Evolutionary conservation across 2,888 invertebrate genomes (phyloP).

Genomic region (Xestia c-nigrum): DNA sequence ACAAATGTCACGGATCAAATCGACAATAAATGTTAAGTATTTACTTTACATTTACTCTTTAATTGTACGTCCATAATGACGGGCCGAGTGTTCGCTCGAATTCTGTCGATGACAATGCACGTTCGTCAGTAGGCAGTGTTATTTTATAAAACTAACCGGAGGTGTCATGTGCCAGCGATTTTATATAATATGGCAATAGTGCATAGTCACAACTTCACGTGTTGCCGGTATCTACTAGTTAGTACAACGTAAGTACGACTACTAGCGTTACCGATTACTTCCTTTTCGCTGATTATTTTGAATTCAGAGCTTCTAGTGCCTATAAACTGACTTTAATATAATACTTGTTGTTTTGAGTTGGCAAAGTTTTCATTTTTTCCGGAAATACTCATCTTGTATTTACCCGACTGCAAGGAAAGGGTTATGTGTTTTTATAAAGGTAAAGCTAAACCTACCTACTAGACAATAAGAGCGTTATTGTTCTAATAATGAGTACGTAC

Average conservation of each 20-base stretch:
- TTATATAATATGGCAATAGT: constrained; percentile 52
- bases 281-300: not conserved
- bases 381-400: not conserved
- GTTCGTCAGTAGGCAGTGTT: constrained; percentile 80
- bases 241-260: not conserved
- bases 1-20: constrained; percentile 86
- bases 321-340: not conserved
- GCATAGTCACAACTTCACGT: constrained; percentile 64
- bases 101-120: constrained; percentile 84
- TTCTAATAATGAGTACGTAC: not conserved
- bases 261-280: not conserved
- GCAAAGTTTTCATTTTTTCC: not conserved
- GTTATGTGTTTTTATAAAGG: not conserved
- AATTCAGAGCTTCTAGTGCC: not conserved
- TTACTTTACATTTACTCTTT: constrained; percentile 88
- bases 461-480: not conserved
- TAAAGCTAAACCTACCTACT: too few relatives aligned
- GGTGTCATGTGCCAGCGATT: constrained; percentile 55
- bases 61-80: constrained; percentile 82
- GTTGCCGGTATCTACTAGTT: constrained; percentile 8
- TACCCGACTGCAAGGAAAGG: too few relatives aligned
- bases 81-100: constrained; percentile 78
- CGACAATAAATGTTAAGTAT: constrained; percentile 87
- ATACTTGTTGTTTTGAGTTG: not conserved
- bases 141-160: constrained; percentile 73